A percentile compares a stretch with the other conserved stretches of the same genome.
These are phyloP conservation scores for Chymomyza procnemis DNA, from an alignment of 2,888 invertebrate genomes.

Conservation along the genomic window DNA sequence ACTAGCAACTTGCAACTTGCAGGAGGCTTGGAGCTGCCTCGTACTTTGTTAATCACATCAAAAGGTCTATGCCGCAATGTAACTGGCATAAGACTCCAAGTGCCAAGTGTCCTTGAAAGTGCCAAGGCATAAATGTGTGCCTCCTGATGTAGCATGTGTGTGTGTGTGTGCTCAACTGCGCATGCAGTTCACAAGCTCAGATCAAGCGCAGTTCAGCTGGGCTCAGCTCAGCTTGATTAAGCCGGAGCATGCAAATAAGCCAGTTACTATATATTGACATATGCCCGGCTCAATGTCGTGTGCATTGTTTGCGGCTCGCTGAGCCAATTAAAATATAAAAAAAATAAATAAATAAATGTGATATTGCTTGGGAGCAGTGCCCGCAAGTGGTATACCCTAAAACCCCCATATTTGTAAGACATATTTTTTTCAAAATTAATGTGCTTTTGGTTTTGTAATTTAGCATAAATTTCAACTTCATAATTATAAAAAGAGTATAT, in stretches of 20 bases:
- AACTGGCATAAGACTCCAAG: background rate
- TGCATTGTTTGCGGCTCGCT: background rate
- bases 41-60: constrained; percentile 54
- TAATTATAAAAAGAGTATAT: no score
- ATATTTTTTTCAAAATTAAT: no score
- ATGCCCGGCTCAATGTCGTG: constrained; percentile 15
- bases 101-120: background rate
- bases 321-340: background rate
- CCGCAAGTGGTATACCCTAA: background rate
- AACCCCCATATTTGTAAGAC: no score
- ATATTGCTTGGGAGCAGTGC: background rate
- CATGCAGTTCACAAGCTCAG: background rate
- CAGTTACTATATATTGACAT: constrained; percentile 38
- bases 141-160: no score
- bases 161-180: background rate
- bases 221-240: background rate
- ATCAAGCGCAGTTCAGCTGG: background rate
- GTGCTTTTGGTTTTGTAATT: no score
- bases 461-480: no score
- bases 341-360: background rate
- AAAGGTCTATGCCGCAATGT: constrained; percentile 36
- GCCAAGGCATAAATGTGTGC: background rate
- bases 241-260: constrained; percentile 46
- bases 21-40: background rate
- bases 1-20: constrained; percentile 6